Conservation (phyloP, 1,140 invertebrate species). For the Chlorops oryzae region DNA sequence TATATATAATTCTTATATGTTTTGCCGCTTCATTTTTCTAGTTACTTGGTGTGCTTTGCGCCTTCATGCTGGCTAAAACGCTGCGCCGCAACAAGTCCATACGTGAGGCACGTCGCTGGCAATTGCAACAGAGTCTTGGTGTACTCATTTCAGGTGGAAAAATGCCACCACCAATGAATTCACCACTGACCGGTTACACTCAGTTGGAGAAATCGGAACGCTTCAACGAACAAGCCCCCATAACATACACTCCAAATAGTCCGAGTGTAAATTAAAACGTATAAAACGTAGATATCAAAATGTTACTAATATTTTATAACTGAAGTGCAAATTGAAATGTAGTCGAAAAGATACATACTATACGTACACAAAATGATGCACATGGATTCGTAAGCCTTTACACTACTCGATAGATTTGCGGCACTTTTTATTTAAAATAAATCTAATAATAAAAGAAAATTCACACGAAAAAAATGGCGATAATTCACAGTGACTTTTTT, state of each 20-base stretch:
- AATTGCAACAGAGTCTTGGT: constrained; percentile 56
- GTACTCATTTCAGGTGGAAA: constrained; percentile 43
- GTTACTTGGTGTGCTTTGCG: constrained; percentile 79
- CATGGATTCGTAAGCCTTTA: no score
- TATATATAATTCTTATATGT: not conserved
- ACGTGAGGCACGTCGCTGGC: constrained; percentile 61
- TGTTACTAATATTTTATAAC: no score
- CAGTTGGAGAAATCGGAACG: constrained; percentile 35
- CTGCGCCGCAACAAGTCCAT: constrained; percentile 74
- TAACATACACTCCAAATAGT: constrained; percentile 38
- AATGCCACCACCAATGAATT: constrained; percentile 32
- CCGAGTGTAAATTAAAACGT: constrained; percentile 38
- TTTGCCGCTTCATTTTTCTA: constrained; percentile 52
- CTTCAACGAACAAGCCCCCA: constrained; percentile 29
- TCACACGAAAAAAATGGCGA: no score
- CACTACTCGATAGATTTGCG: no score
- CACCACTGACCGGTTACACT: constrained; percentile 38
- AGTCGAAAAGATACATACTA: no score
- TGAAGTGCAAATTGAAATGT: no score
- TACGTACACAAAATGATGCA: no score
- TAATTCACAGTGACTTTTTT: no score
- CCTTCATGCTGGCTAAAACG: constrained; percentile 73
- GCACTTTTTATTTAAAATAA: no score
- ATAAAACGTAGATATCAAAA: no score
- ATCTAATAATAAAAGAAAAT: no score